Percentiles rank a stretch among this genome's conserved stretches.
Conservation (phyloP, 2,113 vertebrate genomes). For the Triplophysa rosa region DNA sequence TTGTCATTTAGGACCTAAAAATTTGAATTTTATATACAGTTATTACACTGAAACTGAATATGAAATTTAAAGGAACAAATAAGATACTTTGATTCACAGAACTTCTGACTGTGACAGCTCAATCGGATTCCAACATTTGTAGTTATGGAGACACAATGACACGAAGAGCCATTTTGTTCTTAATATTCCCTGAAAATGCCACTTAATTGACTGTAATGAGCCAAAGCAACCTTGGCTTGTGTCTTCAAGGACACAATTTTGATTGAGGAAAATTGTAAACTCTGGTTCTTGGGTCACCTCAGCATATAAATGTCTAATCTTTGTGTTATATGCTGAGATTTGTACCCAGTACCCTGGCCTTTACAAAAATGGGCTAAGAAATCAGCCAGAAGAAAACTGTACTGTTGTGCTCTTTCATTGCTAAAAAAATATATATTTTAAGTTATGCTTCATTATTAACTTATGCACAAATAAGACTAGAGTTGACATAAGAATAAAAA, state of each 20-base stretch:
- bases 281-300: background rate
- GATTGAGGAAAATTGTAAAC: background rate
- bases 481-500: too few relatives aligned
- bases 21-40: background rate
- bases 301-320: background rate
- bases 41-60: too few relatives aligned
- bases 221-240: background rate
- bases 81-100: background rate
- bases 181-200: background rate
- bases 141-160: constrained; percentile 2
- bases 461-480: too few relatives aligned
- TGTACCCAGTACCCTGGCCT: background rate
- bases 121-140: background rate
- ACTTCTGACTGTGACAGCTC: background rate
- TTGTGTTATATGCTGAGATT: background rate
- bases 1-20: background rate
- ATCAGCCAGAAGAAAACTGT: background rate
- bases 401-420: too few relatives aligned
- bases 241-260: background rate
- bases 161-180: background rate
- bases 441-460: too few relatives aligned
- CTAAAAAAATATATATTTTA: too few relatives aligned
- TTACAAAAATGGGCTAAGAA: background rate
- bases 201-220: background rate
- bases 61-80: background rate